These are phyloP conservation scores for Thera britannica DNA, from an alignment of 2,888 invertebrate genomes.

Conservation along the genomic window DNA sequence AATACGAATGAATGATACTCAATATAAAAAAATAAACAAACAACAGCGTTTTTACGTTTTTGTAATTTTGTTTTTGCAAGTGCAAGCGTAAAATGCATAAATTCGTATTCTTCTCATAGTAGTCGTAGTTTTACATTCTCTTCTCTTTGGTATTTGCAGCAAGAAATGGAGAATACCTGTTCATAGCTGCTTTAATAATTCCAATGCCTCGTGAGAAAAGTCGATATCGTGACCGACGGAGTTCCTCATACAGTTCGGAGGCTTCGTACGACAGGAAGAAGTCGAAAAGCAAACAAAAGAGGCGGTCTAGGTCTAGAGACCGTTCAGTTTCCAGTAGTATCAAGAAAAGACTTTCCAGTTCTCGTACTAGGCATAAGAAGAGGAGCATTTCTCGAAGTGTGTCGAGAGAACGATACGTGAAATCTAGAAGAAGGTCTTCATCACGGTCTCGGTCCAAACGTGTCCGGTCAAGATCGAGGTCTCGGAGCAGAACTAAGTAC, in stretches of 20 bases:
- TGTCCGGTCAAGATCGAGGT: slow-evolving; percentile 55
- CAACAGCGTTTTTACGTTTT: no score
- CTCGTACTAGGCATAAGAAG: slow-evolving; percentile 63
- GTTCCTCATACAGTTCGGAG: slow-evolving; percentile 74
- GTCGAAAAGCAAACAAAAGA: slow-evolving; percentile 71
- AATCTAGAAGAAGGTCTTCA: slow-evolving; percentile 64
- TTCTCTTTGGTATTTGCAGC: no score
- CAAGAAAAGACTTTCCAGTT: slow-evolving; percentile 67
- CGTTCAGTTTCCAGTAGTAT: slow-evolving; percentile 68
- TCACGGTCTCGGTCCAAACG: slow-evolving; percentile 55
- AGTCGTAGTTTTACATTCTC: no score
- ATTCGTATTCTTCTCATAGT: no score
- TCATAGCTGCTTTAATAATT: background rate
- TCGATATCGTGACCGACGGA: slow-evolving; percentile 72
- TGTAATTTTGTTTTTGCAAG: no score
- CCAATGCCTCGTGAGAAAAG: slow-evolving; percentile 77
- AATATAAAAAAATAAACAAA: no score
- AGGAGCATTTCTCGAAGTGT: slow-evolving; percentile 73
- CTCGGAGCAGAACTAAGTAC: slow-evolving; percentile 64
- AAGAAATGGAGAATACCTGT: no score
- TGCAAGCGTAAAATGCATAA: no score
- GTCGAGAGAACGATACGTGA: slow-evolving; percentile 75
- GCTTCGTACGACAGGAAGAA: slow-evolving; percentile 76
- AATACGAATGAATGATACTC: no score
- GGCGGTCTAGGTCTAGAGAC: slow-evolving; percentile 71